Base-by-base conservation (phyloP, 64 coral and sea anemone species). In the Pocillopora damicornis region DNA sequence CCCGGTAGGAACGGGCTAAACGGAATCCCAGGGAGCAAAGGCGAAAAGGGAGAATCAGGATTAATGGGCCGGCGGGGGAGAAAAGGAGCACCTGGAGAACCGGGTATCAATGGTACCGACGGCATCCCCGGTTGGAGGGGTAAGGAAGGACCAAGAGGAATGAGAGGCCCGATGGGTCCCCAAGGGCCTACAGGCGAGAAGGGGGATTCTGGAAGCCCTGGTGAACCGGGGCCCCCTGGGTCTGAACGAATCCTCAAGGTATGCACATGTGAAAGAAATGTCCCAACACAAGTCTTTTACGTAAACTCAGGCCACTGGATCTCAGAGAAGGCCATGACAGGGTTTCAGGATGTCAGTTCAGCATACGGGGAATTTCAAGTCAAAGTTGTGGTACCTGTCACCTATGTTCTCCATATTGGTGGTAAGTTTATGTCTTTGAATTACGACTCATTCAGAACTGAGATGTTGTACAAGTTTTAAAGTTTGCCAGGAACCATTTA, bases 1-100 rank as follows among this genome's bases (percentile, higher is more conserved):
- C 91, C 94, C 1, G 94, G 94, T n/a, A 91, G 88, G 69, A 97
- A 97, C 61, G 94, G 94, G 17, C 83, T 97, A 1, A 97, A 97
- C 45, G 94, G 94, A 64, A 87, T 88, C 20, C 88, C 94, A 0
- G 94, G 94, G 3, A 37, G 51, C 22, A 58, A n/a, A 75, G 94
- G 94, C 12, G 34, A 18, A 15, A 92, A 93, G 76, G 94, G 94
- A 20, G 77, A 90, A 37, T 88, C 78, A 7, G 91, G 94, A 5
- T 18, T 66, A 35, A 26, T 59, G 1, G 94, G 94, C 0, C 90
- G 91, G 5, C 82, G 91, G 71, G 94, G 94, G 15, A 79, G 77
- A 6, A 88, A 92, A 25, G 94, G 94, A 63, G 37, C 64, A 9
- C 83, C 91, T 6, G 94, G 94, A 37, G 63, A 76, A 78, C 60